phyloP scores from a whole-genome alignment of 2,888 invertebrate genomes.

The Girardia tigrina region DNA sequence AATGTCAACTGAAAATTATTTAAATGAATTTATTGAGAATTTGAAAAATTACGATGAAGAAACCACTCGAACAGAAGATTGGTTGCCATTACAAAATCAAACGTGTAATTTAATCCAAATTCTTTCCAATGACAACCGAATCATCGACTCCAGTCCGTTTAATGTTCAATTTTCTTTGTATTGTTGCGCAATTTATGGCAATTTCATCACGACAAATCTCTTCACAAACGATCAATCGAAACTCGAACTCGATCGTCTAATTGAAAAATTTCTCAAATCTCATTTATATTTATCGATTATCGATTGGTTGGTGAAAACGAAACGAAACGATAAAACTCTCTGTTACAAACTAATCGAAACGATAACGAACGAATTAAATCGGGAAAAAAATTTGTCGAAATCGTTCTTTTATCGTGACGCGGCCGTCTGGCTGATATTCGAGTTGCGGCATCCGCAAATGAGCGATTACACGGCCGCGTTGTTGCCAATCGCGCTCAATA shows the following conservation, averaged over 20 bases:
- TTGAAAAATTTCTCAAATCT: neutral
- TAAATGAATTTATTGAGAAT: no score
- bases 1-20: no score
- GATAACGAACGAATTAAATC: neutral
- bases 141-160: no score
- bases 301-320: neutral
- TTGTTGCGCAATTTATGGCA: neutral
- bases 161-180: no score
- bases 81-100: no score
- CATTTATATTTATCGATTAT: neutral
- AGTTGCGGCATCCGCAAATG: neutral
- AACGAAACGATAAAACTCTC: neutral
- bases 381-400: neutral
- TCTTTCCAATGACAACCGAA: no score
- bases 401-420: neutral
- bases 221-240: neutral
- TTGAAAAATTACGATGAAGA: no score
- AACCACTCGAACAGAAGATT: no score
- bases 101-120: no score
- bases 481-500: neutral
- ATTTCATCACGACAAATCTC: neutral
- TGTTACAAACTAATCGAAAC: neutral
- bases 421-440: neutral
- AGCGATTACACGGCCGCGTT: neutral
- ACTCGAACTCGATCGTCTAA: neutral